Evolutionary conservation across 2,797 vertebrate species (phyloP).

Genomic region (Lindbergichthys nudifrons): DNA sequence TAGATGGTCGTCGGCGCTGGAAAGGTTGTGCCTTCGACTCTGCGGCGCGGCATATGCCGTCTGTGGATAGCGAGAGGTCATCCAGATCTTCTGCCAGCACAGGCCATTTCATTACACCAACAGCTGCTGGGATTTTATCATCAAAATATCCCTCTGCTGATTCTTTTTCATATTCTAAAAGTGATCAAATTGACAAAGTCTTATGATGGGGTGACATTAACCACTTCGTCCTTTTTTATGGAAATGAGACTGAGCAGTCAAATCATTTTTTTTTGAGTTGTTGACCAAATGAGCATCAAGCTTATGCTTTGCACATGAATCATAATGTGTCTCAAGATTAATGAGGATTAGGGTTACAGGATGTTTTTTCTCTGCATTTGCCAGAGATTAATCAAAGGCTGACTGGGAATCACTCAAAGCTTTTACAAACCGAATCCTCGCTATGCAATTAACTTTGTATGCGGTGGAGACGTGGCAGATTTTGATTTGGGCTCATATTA

Average conservation of each 20-base stretch:
- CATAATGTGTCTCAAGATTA: conserved; percentile 57
- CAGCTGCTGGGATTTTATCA: conserved; percentile 76
- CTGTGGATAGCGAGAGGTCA: conserved; percentile 70
- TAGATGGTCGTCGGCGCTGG: conserved; percentile 51
- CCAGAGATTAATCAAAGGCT: conserved; percentile 51
- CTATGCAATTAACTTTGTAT: conserved; percentile 53
- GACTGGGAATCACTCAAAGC: conserved; percentile 58
- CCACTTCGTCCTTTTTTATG: conserved; percentile 17
- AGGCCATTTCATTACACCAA: conserved; percentile 73
- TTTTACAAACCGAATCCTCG: conserved; percentile 47
- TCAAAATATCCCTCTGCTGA: conserved; percentile 65
- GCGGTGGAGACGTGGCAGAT: conserved; percentile 34
- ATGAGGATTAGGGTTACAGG: conserved; percentile 57
- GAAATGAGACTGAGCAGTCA: conserved; percentile 38
- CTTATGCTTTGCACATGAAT: conserved; percentile 41
- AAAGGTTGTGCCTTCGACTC: conserved; percentile 64
- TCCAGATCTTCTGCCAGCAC: conserved; percentile 67
- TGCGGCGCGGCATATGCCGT: conserved; percentile 68
- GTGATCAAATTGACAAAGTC: conserved; percentile 20
- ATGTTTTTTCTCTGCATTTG: conserved; percentile 41
- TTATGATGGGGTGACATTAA: conserved; percentile 24
- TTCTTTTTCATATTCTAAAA: conserved; percentile 49
- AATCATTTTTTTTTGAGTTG: conserved; percentile 22
- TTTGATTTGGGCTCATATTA: conserved; percentile 49
- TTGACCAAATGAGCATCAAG: conserved; percentile 40